Conservation (phyloP, 1,140 invertebrate species). For the Papilio polytes region DNA sequence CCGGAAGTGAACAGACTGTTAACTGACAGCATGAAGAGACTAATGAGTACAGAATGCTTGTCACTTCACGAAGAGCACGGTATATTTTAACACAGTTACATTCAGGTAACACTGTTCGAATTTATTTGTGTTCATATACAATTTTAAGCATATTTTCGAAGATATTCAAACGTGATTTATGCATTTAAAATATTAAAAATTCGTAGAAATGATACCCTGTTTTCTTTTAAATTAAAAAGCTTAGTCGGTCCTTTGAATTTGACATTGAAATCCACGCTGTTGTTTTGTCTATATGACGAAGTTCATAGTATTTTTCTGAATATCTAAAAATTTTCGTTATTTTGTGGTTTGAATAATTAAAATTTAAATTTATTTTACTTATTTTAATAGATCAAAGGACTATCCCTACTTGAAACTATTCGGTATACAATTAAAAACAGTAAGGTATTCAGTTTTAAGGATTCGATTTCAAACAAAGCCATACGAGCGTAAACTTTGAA, state of each 20-base stretch:
- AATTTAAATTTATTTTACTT: background rate
- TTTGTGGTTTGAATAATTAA: too few relatives aligned
- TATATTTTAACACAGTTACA: background rate
- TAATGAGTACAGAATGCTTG: slow-evolving; percentile 8
- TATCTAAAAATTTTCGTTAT: too few relatives aligned
- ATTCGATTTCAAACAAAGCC: slow-evolving; percentile 35
- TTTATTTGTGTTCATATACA: background rate
- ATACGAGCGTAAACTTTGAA: slow-evolving; percentile 36
- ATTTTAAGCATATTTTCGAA: background rate
- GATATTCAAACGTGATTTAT: too few relatives aligned
- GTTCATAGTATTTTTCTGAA: too few relatives aligned
- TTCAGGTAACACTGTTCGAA: background rate
- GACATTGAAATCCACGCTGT: too few relatives aligned
- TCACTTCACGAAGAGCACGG: background rate
- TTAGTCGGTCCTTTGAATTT: too few relatives aligned
- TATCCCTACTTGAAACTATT: background rate
- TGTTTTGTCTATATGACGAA: too few relatives aligned
- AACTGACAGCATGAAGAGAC: background rate
- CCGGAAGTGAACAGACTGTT: background rate
- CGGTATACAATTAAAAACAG: slow-evolving; percentile 5
- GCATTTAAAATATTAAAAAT: too few relatives aligned
- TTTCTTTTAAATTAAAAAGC: too few relatives aligned
- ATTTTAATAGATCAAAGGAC: background rate
- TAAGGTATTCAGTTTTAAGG: slow-evolving; percentile 22
- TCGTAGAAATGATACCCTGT: too few relatives aligned